Evolutionary conservation across 2,888 invertebrate genomes (phyloP).

Genomic region (Norana najaformis): DNA sequence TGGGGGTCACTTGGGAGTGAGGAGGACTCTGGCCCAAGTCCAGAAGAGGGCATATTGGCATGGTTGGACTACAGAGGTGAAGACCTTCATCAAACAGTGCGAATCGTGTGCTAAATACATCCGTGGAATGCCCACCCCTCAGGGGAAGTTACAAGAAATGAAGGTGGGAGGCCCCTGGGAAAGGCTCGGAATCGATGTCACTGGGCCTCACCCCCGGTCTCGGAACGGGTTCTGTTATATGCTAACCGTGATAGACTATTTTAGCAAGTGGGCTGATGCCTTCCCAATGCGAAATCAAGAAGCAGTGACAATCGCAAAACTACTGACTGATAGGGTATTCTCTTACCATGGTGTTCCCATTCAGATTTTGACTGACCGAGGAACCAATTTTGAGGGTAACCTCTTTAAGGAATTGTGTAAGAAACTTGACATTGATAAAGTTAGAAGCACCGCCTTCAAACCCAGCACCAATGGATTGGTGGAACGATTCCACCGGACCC

Average conservation of each 20-base stretch:
- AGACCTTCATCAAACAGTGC: neutral
- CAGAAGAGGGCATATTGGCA: neutral
- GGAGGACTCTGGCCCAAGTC: neutral
- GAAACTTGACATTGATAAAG: neutral
- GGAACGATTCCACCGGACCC: conserved; percentile 3
- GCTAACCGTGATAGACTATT: neutral
- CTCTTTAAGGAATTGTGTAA: neutral
- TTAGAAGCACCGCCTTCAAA: neutral
- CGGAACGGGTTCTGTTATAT: neutral
- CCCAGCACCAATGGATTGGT: conserved; percentile 19
- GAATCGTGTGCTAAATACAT: neutral
- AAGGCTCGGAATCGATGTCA: neutral
- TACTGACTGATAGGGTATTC: conserved; percentile 1
- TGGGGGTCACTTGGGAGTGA: neutral
- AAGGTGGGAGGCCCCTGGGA: neutral
- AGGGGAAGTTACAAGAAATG: neutral
- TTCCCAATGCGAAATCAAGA: neutral
- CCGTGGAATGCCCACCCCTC: neutral
- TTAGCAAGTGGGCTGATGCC: neutral
- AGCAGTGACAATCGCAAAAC: conserved; percentile 18
- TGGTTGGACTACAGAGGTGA: neutral
- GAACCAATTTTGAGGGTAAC: neutral
- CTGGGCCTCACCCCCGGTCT: neutral
- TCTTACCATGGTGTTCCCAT: neutral
- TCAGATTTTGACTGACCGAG: conserved; percentile 18